Percentiles rank a stretch among this genome's conserved stretches.
Conservation (phyloP, 2,888 invertebrate genomes). For the Melolontha melolontha region DNA sequence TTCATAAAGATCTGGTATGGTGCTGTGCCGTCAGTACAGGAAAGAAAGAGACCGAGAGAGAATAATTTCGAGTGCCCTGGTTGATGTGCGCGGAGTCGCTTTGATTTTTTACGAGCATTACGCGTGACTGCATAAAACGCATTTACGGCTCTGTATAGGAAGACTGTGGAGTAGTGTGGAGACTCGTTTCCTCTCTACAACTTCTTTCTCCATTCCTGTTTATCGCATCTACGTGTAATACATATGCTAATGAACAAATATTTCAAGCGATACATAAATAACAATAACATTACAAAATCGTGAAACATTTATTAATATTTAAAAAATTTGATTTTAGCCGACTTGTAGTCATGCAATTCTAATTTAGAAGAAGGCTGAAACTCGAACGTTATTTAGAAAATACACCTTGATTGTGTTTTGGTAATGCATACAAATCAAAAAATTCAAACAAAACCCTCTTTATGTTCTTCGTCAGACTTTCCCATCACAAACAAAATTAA, state of each 20-base stretch:
- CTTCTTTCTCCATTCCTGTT: conserved; percentile 8
- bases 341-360: no score
- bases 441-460: no score
- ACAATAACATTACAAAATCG: no score
- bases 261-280: conserved; percentile 10
- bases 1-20: conserved; percentile 41
- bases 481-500: no score
- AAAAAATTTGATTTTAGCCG: no score
- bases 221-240: conserved; percentile 8
- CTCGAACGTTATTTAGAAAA: no score
- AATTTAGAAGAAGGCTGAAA: no score
- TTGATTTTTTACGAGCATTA: conserved; percentile 35
- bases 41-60: conserved; percentile 25
- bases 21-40: conserved; percentile 40
- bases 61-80: conserved; percentile 20
- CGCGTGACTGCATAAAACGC: conserved; percentile 35
- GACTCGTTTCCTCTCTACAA: conserved; percentile 18
- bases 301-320: no score
- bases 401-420: no score
- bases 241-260: conserved; percentile 18
- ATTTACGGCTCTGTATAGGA: conserved; percentile 20
- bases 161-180: neutral
- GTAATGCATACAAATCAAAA: no score
- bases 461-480: no score
- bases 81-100: conserved; percentile 23